phyloP scores from a whole-genome alignment of 2,888 invertebrate species.

The Matsumyia berberina region DNA sequence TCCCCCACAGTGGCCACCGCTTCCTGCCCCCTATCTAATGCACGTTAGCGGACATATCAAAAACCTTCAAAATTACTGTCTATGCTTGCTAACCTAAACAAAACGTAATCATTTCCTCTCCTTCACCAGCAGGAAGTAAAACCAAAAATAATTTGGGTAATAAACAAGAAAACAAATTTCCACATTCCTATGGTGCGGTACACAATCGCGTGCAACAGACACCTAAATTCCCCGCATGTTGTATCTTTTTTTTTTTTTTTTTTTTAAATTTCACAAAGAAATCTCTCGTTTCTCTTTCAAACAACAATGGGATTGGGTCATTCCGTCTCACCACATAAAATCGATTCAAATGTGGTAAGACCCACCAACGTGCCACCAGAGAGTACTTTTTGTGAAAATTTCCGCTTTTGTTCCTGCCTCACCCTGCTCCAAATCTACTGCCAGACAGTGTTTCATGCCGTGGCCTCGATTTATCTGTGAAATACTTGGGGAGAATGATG shows the following conservation, averaged over 20 bases:
- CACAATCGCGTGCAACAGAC: constrained; percentile 39
- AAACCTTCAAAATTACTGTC: background rate
- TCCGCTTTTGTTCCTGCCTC: constrained; percentile 48
- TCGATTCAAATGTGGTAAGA: constrained; percentile 19
- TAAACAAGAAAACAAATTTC: constrained; percentile 16
- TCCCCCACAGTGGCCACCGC: too few relatives aligned
- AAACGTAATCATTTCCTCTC: constrained; percentile 15
- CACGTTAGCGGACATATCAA: background rate
- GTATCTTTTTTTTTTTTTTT: constrained; percentile 14
- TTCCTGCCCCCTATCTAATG: too few relatives aligned
- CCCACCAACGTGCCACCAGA: constrained; percentile 16
- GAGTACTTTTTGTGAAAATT: constrained; percentile 30
- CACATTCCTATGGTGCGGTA: constrained; percentile 6
- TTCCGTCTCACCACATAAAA: constrained; percentile 25
- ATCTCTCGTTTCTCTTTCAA: background rate
- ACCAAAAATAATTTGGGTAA: constrained; percentile 2
- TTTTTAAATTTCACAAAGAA: constrained; percentile 31
- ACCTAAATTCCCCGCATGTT: constrained; percentile 8
- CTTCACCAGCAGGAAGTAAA: background rate
- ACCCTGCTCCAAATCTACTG: constrained; percentile 43
- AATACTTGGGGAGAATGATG: constrained; percentile 30
- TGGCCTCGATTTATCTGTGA: constrained; percentile 44
- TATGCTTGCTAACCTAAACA: background rate
- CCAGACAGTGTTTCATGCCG: constrained; percentile 48
- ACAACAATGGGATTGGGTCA: constrained; percentile 15